Evolutionary conservation across 2,888 invertebrate species (phyloP), one percentile per base, ranked within the genome.

Genomic region (Oscheius sp.): DNA sequence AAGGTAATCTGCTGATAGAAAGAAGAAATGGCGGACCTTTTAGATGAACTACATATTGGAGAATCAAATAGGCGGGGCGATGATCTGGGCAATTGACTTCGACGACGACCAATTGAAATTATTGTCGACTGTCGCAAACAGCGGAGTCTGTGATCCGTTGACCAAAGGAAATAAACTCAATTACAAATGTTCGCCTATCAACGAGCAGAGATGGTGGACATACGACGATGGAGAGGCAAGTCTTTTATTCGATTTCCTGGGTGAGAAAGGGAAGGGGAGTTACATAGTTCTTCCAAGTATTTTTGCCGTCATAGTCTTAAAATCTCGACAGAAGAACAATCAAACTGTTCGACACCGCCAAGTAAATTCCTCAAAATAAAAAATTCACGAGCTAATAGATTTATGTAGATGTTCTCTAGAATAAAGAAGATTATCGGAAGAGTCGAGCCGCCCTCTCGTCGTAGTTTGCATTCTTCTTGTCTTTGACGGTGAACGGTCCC

Each of bases 21-120:
- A 6, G 35, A 3, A 35, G 35, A 35, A 9, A 35, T 9, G 35
- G 9, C 35, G 35, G 35, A 35, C 5, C 3, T n/a, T 35, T 46
- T 13, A 82, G 82, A 71, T 80, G 12, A 75, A 80, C 3, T 87
- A 87, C 72, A 79, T 83, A 13, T 69, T 77, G 21, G 76, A 80
- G 64, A 79, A 86, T 58, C 82, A 84, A 52, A 53, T 87, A 1
- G 88, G 87, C 1, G 87, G 87, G 41, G 72, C 83, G 18, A 88
- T 88, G 88, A 84, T 88, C 3, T 88, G 88, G 88, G 86, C 88
- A 0, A 78, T 88, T 12, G 88, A 87, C 58, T 78, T 82, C 46
- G 87, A 87, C 69, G 87, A 87, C 71, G 85, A 87, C 23, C 64
- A 84, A 2, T 72, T 76, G 25, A 81, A 83, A n/a, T 75, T 88